Evolutionary conservation across 2,113 vertebrate species (phyloP).

Genomic region (Chloroceryle aenea): DNA sequence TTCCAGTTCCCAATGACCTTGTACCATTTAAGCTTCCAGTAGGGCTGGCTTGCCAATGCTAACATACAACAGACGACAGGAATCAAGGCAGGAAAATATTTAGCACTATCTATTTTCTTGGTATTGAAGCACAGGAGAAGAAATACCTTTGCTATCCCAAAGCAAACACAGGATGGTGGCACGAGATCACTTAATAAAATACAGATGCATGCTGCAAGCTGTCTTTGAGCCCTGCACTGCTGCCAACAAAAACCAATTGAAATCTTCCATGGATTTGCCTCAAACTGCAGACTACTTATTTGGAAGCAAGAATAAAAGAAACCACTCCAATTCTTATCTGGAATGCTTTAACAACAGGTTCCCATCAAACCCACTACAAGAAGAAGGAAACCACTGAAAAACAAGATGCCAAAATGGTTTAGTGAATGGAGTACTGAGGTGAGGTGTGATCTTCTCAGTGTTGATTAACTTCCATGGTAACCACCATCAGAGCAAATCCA

Average conservation of each 20-base stretch:
- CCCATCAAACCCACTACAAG: not conserved
- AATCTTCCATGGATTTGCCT: not conserved
- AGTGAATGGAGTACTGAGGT: not conserved
- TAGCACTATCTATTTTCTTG: not conserved
- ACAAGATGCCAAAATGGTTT: not conserved
- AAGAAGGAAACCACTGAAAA: not conserved
- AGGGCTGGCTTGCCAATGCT: not conserved
- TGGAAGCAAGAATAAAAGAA: not conserved
- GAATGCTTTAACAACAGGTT: not conserved
- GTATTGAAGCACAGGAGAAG: not conserved
- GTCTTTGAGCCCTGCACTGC: not conserved
- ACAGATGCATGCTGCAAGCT: not conserved
- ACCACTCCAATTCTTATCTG: not conserved
- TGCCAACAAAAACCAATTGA: not conserved
- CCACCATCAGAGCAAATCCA: not conserved
- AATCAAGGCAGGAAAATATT: not conserved
- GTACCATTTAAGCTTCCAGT: not conserved
- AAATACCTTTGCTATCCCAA: not conserved
- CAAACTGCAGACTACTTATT: not conserved
- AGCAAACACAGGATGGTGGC: not conserved
- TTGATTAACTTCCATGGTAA: not conserved
- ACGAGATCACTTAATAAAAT: not conserved
- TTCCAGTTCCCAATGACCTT: not conserved
- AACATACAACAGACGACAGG: not conserved
- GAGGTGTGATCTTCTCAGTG: not conserved